phyloP scores from a whole-genome alignment of 2,113 vertebrate species.

The Calidris pygmaea region DNA sequence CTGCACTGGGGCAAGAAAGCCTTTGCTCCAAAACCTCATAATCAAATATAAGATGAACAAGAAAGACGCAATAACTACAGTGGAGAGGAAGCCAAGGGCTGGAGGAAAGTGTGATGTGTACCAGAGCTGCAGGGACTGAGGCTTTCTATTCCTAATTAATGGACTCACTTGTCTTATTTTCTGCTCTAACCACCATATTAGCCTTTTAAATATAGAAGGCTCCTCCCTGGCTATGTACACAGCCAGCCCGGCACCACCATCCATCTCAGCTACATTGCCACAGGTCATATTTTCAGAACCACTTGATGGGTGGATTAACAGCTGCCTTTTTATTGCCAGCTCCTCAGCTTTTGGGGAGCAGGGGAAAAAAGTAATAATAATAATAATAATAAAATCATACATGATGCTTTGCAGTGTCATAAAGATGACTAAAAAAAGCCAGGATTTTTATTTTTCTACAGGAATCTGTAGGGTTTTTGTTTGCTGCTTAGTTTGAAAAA shows the following conservation, averaged over 20 bases:
- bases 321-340: slow-evolving; percentile 27
- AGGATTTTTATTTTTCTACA: background rate
- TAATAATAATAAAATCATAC: background rate
- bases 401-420: background rate
- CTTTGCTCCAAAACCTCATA: background rate
- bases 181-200: slow-evolving; percentile 9
- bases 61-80: background rate
- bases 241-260: slow-evolving; percentile 7
- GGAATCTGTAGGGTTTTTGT: background rate
- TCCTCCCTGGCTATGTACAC: slow-evolving; percentile 36
- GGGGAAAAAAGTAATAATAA: background rate
- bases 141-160: slow-evolving; percentile 45
- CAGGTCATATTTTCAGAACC: slow-evolving; percentile 31
- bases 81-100: background rate
- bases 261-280: background rate
- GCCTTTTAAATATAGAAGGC: slow-evolving; percentile 39
- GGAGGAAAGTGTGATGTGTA: background rate
- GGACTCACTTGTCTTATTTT: slow-evolving; percentile 39
- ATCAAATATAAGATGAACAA: background rate
- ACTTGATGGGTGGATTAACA: slow-evolving; percentile 20
- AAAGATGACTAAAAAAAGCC: background rate
- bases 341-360: background rate
- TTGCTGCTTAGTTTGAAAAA: background rate
- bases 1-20: background rate
- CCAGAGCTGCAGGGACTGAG: slow-evolving; percentile 12